phyloP scores from a whole-genome alignment of 1,140 invertebrate genomes.

The Rhagoletis pomonella region DNA sequence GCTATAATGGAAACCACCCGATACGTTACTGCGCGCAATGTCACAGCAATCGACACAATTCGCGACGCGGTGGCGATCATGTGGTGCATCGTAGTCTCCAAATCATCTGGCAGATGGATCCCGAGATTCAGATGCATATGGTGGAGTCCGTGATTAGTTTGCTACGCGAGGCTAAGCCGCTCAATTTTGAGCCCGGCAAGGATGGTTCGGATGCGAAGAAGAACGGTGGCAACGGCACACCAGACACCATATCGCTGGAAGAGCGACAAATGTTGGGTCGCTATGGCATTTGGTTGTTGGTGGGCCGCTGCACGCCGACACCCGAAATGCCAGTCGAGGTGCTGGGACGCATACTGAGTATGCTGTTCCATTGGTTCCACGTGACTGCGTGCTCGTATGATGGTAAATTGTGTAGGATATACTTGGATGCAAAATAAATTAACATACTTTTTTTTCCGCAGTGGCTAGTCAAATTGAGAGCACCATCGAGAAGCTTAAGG shows the following conservation, averaged over 20 bases:
- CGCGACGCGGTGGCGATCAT: slow-evolving; percentile 89
- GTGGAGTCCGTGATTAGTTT: slow-evolving; percentile 96
- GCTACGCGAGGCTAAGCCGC: slow-evolving; percentile 86
- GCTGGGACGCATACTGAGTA: slow-evolving; percentile 92
- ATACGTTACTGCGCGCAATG: slow-evolving; percentile 95
- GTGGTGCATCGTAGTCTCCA: slow-evolving; percentile 91
- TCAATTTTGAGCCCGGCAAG: slow-evolving; percentile 79
- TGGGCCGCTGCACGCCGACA: slow-evolving; percentile 92
- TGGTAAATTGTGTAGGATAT: slow-evolving; percentile 77
- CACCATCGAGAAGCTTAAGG: slow-evolving; percentile 93
- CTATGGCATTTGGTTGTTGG: slow-evolving; percentile 97
- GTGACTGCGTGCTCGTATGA: slow-evolving; percentile 96
- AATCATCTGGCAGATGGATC: slow-evolving; percentile 90
- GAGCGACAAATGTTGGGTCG: slow-evolving; percentile 92
- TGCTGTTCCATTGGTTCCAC: slow-evolving; percentile 99
- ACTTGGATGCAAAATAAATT: neutral
- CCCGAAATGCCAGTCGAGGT: slow-evolving; percentile 90
- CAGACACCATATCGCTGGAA: slow-evolving; percentile 81
- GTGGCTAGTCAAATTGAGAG: slow-evolving; percentile 83
- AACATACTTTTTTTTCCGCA: slow-evolving; percentile 72
- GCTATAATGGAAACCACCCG: slow-evolving; percentile 96
- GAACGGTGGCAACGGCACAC: slow-evolving; percentile 63
- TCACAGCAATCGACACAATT: slow-evolving; percentile 91
- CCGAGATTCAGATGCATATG: slow-evolving; percentile 93
- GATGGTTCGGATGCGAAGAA: slow-evolving; percentile 66